Conservation (phyloP, 2,888 invertebrate species). For the Didymodactylos carnosus region DNA sequence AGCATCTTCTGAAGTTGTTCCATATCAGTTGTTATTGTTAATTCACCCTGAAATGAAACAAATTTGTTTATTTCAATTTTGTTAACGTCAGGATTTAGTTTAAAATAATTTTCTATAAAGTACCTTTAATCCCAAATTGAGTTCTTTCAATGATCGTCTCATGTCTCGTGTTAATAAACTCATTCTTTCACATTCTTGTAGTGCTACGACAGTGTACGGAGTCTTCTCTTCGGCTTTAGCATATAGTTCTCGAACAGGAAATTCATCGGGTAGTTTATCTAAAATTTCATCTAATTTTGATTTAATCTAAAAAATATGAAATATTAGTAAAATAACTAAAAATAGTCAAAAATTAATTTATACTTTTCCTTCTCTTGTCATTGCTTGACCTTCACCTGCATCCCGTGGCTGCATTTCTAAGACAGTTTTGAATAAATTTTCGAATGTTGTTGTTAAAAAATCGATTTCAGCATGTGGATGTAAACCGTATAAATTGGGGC, state of each 20-base stretch:
- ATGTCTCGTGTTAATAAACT: slow-evolving; percentile 73
- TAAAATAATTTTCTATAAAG: too few relatives aligned
- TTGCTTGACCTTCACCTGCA: slow-evolving; percentile 47
- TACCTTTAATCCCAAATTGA: slow-evolving; percentile 78
- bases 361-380: slow-evolving; percentile 79
- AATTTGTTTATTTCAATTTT: too few relatives aligned
- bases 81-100: too few relatives aligned
- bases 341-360: too few relatives aligned
- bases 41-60: slow-evolving; percentile 80
- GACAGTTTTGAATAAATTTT: slow-evolving; percentile 72
- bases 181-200: slow-evolving; percentile 81
- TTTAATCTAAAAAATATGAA: too few relatives aligned
- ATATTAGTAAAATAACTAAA: too few relatives aligned
- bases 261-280: slow-evolving; percentile 82
- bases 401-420: slow-evolving; percentile 92
- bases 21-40: slow-evolving; percentile 88
- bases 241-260: slow-evolving; percentile 82
- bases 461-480: slow-evolving; percentile 94
- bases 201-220: slow-evolving; percentile 70
- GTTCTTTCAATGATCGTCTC: slow-evolving; percentile 65
- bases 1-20: slow-evolving; percentile 74
- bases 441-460: slow-evolving; percentile 74
- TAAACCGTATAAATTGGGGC: slow-evolving; percentile 74
- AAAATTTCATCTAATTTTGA: slow-evolving; percentile 79
- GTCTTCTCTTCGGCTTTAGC: slow-evolving; percentile 82